Evolutionary conservation across 2,888 invertebrate species (phyloP).

Genomic region (Andrena haemorrhoa): DNA sequence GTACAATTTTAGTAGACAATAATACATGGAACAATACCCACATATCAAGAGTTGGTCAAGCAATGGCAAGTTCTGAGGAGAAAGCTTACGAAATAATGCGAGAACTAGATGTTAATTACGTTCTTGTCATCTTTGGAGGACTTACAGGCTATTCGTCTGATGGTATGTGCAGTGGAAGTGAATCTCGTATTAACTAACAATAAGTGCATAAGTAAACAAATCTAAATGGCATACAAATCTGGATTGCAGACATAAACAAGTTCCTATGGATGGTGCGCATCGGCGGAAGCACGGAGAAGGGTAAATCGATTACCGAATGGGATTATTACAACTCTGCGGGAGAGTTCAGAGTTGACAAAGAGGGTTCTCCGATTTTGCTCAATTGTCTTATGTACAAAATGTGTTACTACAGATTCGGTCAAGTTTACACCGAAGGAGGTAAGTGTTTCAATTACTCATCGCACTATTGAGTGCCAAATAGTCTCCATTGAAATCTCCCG

Average conservation of each 20-base stretch:
- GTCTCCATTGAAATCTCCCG: not conserved
- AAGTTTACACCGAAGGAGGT: conserved; percentile 98
- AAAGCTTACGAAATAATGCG: conserved; percentile 99
- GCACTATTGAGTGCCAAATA: no score
- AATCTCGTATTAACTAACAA: not conserved
- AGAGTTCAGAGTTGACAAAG: conserved; percentile 98
- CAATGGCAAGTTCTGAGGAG: conserved; percentile 99
- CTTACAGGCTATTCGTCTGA: conserved; percentile 99
- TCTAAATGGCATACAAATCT: not conserved
- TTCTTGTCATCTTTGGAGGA: conserved; percentile 99
- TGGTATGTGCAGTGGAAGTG: conserved; percentile 86
- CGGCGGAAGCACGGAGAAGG: conserved; percentile 97
- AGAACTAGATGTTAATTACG: conserved; percentile 98
- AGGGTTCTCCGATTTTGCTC: conserved; percentile 95
- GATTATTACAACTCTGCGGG: conserved; percentile 98
- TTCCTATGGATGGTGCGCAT: conserved; percentile 99
- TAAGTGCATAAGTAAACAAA: not conserved
- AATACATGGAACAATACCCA: conserved; percentile 99
- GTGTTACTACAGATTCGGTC: conserved; percentile 99
- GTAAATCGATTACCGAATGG: conserved; percentile 97
- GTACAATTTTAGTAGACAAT: conserved; percentile 98
- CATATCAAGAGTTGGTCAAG: conserved; percentile 98
- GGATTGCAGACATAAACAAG: conserved; percentile 95
- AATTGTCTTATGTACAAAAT: conserved; percentile 99
- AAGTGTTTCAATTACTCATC: conserved; percentile 64